Base-by-base conservation (phyloP, 2,888 invertebrate species). In the Hermaeophaga mercurialis region DNA sequence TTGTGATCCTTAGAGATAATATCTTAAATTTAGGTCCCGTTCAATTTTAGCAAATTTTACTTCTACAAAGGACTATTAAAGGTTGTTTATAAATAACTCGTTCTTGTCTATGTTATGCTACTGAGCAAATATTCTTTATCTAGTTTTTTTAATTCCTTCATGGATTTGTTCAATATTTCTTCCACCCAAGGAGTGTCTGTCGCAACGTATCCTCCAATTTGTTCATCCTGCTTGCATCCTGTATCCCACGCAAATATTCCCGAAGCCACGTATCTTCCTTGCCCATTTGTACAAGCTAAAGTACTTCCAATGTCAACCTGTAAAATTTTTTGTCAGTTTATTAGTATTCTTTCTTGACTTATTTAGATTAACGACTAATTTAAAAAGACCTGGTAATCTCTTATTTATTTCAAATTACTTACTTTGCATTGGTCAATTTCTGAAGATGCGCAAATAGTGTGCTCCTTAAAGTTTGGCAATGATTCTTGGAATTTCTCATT, bases 181-280 rank as follows among this genome's bases (percentile, higher is more conserved):
- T 77, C 71, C 17, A 80, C 77, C 81, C 81, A 81, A 44, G 73
- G 70, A 1, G 76, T 73, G 61, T 81, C 81, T 12, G 79, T 77
- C 8, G 73, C 74, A 3, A 78, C 69, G 58, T 78, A 78, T 19
- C 78, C 80, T 9, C 80, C 79, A 4, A 80, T 76, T 63, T 78
- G 77, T 2, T 73, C 72, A 44, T 74, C 67, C 39, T 77, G 77
- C 45, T 78, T 76, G 65, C 84, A 84, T 52, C 89, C 88, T 22
- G 88, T 87, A 69, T 91, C 91, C 81, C 87, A 87, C 22, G 87
- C 86, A 78, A 87, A 91, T 60, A 91, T 80, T 54, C 91, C 92
- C 66, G 86, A 81, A 17, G 93, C 80, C 5, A 85, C 84, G 71
- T 85, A 89, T 59, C 82, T 82, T 9, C 85, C 87, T 60, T 87